phyloP scores from a whole-genome alignment of 2,888 invertebrate genomes.

The Hypercompe scribonia region DNA sequence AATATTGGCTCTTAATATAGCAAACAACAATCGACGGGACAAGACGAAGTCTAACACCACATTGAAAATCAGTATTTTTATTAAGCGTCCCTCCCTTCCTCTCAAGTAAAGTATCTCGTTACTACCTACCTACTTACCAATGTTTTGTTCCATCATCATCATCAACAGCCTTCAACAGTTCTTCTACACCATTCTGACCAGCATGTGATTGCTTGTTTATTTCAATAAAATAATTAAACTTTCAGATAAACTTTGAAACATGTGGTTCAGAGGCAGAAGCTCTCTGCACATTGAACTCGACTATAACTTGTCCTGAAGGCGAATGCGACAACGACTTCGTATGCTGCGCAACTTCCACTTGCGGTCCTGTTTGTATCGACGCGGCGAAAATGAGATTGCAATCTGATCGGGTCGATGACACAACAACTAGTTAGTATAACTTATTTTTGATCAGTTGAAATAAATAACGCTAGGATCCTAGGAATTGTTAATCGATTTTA shows the following conservation, averaged over 20 bases:
- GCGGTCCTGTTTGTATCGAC: constrained; percentile 80
- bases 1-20: no score
- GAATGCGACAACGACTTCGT: constrained; percentile 76
- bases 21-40: not conserved
- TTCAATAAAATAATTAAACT: no score
- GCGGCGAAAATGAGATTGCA: constrained; percentile 81
- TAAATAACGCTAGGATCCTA: not conserved
- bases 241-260: constrained; percentile 75
- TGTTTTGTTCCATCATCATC: no score
- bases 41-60: no score
- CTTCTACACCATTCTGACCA: no score
- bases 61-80: no score
- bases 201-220: no score
- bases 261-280: constrained; percentile 82
- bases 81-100: not conserved
- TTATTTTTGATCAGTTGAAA: not conserved
- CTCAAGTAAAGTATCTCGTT: not conserved
- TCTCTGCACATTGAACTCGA: constrained; percentile 73
- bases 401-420: constrained; percentile 80
- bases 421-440: constrained; percentile 84
- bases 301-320: constrained; percentile 70
- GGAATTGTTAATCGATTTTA: not conserved
- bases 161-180: no score
- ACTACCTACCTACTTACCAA: not conserved
- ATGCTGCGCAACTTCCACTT: constrained; percentile 76